phyloP scores from a whole-genome alignment of 2,797 vertebrate genomes.

The Gephyroberyx darwinii region DNA sequence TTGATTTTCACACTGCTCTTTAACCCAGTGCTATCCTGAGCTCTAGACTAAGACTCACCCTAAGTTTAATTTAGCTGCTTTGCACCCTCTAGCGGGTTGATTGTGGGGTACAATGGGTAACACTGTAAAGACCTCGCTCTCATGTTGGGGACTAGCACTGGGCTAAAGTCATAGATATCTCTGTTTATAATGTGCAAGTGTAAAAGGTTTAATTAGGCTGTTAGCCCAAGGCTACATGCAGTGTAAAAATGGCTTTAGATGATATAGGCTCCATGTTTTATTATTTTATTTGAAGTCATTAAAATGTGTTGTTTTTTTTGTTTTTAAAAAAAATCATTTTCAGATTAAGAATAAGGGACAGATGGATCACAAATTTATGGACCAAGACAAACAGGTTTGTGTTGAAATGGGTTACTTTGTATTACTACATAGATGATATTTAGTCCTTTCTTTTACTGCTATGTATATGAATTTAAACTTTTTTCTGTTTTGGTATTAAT shows the following conservation, averaged over 20 bases:
- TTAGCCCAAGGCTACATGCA: not conserved
- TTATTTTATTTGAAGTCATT: slow-evolving; percentile 4
- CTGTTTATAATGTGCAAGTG: not conserved
- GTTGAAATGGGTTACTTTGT: not conserved
- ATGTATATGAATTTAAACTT: too few relatives aligned
- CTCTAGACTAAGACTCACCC: too few relatives aligned
- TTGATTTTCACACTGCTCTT: too few relatives aligned
- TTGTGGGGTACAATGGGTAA: too few relatives aligned
- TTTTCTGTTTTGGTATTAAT: too few relatives aligned
- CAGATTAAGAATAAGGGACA: slow-evolving; percentile 88
- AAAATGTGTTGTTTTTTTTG: slow-evolving; percentile 53
- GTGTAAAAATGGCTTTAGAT: not conserved
- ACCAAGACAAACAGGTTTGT: slow-evolving; percentile 89
- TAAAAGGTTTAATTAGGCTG: not conserved
- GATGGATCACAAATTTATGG: slow-evolving; percentile 82
- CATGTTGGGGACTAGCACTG: too few relatives aligned
- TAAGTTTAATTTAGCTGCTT: too few relatives aligned
- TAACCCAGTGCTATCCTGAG: too few relatives aligned
- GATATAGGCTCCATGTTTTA: not conserved
- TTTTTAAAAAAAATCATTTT: slow-evolving; percentile 53
- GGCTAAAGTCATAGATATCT: too few relatives aligned
- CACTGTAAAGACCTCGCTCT: too few relatives aligned
- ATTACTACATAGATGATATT: not conserved
- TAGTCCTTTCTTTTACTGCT: not conserved
- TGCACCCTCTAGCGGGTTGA: too few relatives aligned